A percentile compares a stretch with the other conserved stretches of the same genome.
phyloP scores from a whole-genome alignment of 2,113 vertebrate genomes.

The Rhinichthys klamathensis region DNA sequence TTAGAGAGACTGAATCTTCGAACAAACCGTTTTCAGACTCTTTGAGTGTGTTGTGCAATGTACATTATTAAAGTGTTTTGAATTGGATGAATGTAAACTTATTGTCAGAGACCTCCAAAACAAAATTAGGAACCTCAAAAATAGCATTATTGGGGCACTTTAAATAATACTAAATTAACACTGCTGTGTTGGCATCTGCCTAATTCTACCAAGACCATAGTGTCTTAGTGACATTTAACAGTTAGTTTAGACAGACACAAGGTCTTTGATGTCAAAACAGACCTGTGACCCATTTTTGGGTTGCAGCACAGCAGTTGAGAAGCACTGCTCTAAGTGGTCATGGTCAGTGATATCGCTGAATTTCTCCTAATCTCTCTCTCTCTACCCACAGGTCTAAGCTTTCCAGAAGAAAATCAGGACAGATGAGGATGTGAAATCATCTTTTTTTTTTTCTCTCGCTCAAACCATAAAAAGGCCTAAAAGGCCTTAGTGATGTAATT shows the following conservation, averaged over 20 bases:
- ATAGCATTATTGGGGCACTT: too few relatives aligned
- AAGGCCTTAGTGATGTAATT: slow-evolving; percentile 57
- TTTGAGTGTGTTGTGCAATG: too few relatives aligned
- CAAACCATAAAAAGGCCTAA: slow-evolving; percentile 59
- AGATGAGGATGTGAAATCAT: slow-evolving; percentile 89
- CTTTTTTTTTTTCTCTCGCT: slow-evolving; percentile 49
- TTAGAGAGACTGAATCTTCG: too few relatives aligned
- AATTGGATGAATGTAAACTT: too few relatives aligned
- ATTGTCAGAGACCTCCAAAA: too few relatives aligned
- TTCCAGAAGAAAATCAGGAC: slow-evolving; percentile 89
- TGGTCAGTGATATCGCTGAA: not conserved
- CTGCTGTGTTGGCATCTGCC: not conserved
- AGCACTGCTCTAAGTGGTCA: not conserved
- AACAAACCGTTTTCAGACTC: too few relatives aligned
- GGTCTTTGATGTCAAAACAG: not conserved
- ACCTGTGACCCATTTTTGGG: not conserved
- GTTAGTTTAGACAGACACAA: not conserved
- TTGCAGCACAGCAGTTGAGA: not conserved
- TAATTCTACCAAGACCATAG: not conserved
- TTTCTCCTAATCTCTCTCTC: not conserved
- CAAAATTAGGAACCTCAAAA: too few relatives aligned
- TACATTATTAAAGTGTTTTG: too few relatives aligned
- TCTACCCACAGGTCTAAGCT: slow-evolving; percentile 86
- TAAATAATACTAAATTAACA: not conserved
- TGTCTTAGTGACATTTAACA: not conserved